Percentiles rank a stretch among this genome's conserved stretches.
Conservation (phyloP, 2,888 invertebrate genomes). For the Callinectes sapidus region DNA sequence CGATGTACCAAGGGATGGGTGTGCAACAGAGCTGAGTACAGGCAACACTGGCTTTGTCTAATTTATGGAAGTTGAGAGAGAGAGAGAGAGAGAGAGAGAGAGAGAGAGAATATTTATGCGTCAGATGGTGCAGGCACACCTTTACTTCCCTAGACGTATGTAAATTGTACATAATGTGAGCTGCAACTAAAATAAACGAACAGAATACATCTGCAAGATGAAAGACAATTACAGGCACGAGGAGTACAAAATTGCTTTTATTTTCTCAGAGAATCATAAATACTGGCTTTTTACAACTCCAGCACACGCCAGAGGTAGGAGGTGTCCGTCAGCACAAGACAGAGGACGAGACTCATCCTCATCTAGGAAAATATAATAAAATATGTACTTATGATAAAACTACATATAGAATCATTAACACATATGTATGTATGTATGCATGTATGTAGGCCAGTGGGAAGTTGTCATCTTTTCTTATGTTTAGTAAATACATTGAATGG, state of each 20-base stretch:
- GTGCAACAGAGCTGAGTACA: too few species aligned
- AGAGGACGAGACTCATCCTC: background rate
- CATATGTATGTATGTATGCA: background rate
- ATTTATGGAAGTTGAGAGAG: too few species aligned
- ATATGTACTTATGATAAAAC: background rate
- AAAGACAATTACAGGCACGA: background rate
- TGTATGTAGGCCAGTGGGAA: background rate
- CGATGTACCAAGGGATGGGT: too few species aligned
- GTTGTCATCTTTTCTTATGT: too few species aligned
- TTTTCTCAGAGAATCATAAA: constrained; percentile 33
- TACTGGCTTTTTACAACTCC: constrained; percentile 24
- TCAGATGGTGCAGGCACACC: too few species aligned
- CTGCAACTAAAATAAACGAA: too few species aligned
- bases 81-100: too few species aligned
- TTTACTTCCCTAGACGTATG: too few species aligned
- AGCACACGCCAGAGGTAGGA: background rate
- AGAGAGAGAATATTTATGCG: too few species aligned
- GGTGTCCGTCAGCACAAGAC: background rate
- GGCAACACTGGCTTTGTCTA: too few species aligned
- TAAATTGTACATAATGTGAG: too few species aligned
- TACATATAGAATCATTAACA: background rate
- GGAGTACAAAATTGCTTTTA: constrained; percentile 7
- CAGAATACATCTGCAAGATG: background rate
- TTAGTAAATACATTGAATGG: too few species aligned
- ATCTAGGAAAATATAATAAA: background rate